Conservation (phyloP, 2,888 invertebrate species). For the Lordiphosa andalusiaca region DNA sequence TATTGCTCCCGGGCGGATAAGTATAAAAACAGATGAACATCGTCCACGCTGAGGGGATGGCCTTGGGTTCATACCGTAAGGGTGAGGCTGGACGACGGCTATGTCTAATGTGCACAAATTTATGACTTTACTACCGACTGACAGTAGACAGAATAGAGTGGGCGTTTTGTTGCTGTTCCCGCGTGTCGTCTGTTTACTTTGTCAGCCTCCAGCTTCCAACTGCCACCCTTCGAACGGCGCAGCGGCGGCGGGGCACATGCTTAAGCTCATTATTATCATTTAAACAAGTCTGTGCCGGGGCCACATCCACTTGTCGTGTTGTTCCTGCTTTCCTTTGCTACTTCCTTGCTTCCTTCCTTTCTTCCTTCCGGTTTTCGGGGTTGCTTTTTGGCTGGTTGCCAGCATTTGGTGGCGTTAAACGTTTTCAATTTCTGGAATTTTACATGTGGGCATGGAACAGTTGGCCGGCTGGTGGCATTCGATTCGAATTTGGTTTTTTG, state of each 20-base stretch:
- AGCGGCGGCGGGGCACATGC: conserved; percentile 56
- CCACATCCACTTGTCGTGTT: conserved; percentile 27
- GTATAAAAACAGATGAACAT: conserved; percentile 77
- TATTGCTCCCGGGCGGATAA: conserved; percentile 79
- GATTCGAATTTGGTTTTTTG: conserved; percentile 44
- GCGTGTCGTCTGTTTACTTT: conserved; percentile 53
- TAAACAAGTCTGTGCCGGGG: conserved; percentile 58
- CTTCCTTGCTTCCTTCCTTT: not conserved
- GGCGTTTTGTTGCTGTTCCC: conserved; percentile 48
- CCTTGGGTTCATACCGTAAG: not conserved
- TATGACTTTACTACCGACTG: conserved; percentile 70
- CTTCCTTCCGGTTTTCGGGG: conserved; percentile 37
- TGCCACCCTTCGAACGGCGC: conserved; percentile 47
- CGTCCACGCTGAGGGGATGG: conserved; percentile 13
- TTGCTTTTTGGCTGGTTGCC: conserved; percentile 45
- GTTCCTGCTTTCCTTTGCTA: conserved; percentile 1
- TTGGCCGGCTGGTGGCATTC: conserved; percentile 31
- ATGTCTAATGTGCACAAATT: conserved; percentile 78
- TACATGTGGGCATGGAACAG: conserved; percentile 23
- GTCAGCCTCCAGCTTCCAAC: conserved; percentile 31
- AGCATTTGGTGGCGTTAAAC: conserved; percentile 58
- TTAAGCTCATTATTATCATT: conserved; percentile 76
- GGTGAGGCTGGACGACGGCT: conserved; percentile 54
- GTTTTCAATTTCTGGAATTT: conserved; percentile 57
- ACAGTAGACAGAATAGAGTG: conserved; percentile 29